These are phyloP conservation scores for Meteorus cinctellus DNA, from an alignment of 2,888 invertebrate genomes.

Conservation along the genomic window DNA sequence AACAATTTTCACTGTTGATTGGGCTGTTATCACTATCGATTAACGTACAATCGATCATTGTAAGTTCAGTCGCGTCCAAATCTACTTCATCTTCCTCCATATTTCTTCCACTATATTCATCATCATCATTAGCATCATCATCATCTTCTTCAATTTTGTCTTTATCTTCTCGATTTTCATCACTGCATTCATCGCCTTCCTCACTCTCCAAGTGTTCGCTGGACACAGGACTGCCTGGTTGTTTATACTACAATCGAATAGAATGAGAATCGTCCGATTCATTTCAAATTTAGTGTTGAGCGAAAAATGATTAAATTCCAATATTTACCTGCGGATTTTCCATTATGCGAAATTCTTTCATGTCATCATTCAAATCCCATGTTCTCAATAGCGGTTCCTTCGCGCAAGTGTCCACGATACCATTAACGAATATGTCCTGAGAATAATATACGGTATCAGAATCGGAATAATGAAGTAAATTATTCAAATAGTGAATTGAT, in stretches of 20 bases:
- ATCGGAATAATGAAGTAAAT: no score
- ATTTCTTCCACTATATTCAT: slow-evolving; percentile 12
- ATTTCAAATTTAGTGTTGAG: neutral
- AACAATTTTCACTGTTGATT: slow-evolving; percentile 67
- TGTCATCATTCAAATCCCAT: slow-evolving; percentile 72
- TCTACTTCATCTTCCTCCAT: slow-evolving; percentile 53
- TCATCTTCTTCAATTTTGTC: slow-evolving; percentile 22
- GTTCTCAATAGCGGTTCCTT: slow-evolving; percentile 72
- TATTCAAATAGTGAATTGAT: neutral
- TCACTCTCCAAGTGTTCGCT: slow-evolving; percentile 46
- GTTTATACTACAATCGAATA: slow-evolving; percentile 58
- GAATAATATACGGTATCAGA: slow-evolving; percentile 15
- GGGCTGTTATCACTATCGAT: slow-evolving; percentile 65
- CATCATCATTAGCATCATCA: slow-evolving; percentile 43
- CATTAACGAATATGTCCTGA: slow-evolving; percentile 74
- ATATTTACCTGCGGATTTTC: slow-evolving; percentile 81
- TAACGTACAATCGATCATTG: slow-evolving; percentile 66
- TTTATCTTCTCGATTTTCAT: slow-evolving; percentile 44
- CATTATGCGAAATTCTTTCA: slow-evolving; percentile 77
- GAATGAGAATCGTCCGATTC: neutral
- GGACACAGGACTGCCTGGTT: slow-evolving; percentile 54
- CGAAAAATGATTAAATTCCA: neutral
- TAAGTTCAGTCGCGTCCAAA: slow-evolving; percentile 66
- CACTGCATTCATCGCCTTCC: slow-evolving; percentile 30
- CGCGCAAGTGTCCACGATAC: slow-evolving; percentile 74